Base-by-base conservation (phyloP, 1,140 invertebrate species). In the Drosophila pruinosa region DNA sequence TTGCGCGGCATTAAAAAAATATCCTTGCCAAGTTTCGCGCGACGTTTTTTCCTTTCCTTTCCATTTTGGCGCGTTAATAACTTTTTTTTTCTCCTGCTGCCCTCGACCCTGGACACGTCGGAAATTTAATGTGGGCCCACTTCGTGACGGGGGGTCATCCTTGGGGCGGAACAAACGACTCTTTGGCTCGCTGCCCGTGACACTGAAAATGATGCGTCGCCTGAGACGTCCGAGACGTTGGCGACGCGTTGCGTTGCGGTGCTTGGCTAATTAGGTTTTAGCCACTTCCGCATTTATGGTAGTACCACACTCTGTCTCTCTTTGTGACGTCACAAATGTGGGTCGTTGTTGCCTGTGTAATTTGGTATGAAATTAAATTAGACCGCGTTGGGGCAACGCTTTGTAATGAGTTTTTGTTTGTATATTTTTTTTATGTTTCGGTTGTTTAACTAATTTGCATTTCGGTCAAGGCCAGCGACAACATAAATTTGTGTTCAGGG, bases 361-460 rank as follows among this genome's bases (percentile, higher is more conserved):
- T 82, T 88, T 71, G 59, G 70, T 82, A 78, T 86, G 82, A 81
- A 88, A 86, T 82, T 52, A 86, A 86, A 75, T 86, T 88, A 81
- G 81, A 57, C 28, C 12, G 56, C 21, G 19, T 69, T 36, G 26
- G 26, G 45, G 39, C 77, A 56, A 38, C 48, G 47, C 31, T 72
- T 88, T 72, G 70, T 88, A 86, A 86, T 86, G 81, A 86, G 77
- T 86, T 86, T 86, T 78, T 80, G 71, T 80, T 80, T 78, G 71
- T 80, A 19, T n/a, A 15, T 19, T 36, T 43, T 80, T 86, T 81
- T 81, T 78, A 1, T 88, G 58, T 68, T 48, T 39, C 41, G 24
- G 19, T 68, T 53, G 69, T 62, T 64, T 47, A 56, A 75, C 81
- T 81, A 86, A 86, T 86, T 86, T 86, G 78, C 81, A 86, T 86